Evolutionary conservation across 2,888 invertebrate species (phyloP), one percentile per base, ranked within the genome.

Genomic region (Drosophila melanosoma): DNA sequence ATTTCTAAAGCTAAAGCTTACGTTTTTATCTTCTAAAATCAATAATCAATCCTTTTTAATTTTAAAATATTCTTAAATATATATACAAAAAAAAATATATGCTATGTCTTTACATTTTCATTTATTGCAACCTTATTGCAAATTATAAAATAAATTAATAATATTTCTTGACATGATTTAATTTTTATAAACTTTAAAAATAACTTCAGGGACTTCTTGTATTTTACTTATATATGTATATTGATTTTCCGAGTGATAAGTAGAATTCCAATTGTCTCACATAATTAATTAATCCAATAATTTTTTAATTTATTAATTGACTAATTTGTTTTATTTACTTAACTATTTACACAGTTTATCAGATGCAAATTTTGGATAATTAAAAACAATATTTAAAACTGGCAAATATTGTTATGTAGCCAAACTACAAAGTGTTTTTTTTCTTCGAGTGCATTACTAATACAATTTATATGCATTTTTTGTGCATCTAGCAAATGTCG

Each of bases 401-500:
- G 23, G 20, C 4, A 20, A 12, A 20, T 7, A 3, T 45, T n/a
- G 12, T 17, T 5, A n/a, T 40, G n/a, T 10, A 10, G n/a, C 10
- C 1, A 11, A 51, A 23, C 8, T 15, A 8, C 8, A 51, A 15
- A 1, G 26, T 8, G 3, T 8, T 6, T 57, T 74, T 74, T 59
- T 26, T 49, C n/a, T 26, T 45, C 26, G 11, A 74, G 74, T 74
- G 74, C 29, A 33, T 15, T 26, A 26, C 32, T 33, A 52, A 59
- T 71, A 58, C 59, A 26, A 12, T 42, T 53, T 45, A 45, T 59
- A 35, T 29, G 45, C 32, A 36, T 26, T 60, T 53, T 38, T 48
- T 26, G 67, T 42, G 51, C 62, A 69, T 81, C 83, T 74, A 79
- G 70, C 76, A 79, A 89, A 89, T 68, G 74, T 81, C 70, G 70